phyloP scores from a whole-genome alignment of 2,113 vertebrate species.

The Scalopus aquaticus region DNA sequence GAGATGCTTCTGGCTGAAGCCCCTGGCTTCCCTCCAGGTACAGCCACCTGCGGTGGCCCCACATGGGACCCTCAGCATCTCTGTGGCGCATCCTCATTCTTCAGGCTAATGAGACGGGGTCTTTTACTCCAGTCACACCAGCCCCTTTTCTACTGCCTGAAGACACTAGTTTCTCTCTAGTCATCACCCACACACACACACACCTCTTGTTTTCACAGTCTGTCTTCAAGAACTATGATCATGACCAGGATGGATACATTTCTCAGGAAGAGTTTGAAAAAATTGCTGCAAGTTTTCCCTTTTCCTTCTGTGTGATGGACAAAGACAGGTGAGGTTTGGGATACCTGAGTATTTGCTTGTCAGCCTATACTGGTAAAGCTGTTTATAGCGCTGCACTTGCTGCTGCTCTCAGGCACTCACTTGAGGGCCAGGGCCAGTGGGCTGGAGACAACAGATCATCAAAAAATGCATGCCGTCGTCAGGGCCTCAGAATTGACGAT shows the following conservation, averaged over 20 bases:
- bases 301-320: constrained; percentile 98
- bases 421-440: no score
- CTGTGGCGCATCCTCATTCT: neutral
- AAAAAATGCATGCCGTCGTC: neutral
- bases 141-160: neutral
- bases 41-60: neutral
- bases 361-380: neutral
- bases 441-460: fast-evolving
- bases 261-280: constrained; percentile 97
- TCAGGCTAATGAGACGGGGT: neutral
- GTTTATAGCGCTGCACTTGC: neutral
- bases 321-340: constrained; percentile 90
- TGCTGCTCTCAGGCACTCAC: no score
- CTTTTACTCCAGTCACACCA: neutral
- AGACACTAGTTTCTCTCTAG: neutral
- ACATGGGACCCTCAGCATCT: neutral
- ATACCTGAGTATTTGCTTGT: fast-evolving
- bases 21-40: neutral
- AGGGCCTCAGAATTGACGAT: neutral
- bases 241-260: constrained; percentile 96
- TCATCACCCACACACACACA: no score
- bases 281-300: constrained; percentile 96
- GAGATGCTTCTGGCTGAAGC: neutral
- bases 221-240: constrained; percentile 98
- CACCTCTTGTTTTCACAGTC: constrained; percentile 89